These are phyloP conservation scores for Erythrolamprus reginae DNA, from an alignment of 2,113 vertebrate species.

Conservation along the genomic window DNA sequence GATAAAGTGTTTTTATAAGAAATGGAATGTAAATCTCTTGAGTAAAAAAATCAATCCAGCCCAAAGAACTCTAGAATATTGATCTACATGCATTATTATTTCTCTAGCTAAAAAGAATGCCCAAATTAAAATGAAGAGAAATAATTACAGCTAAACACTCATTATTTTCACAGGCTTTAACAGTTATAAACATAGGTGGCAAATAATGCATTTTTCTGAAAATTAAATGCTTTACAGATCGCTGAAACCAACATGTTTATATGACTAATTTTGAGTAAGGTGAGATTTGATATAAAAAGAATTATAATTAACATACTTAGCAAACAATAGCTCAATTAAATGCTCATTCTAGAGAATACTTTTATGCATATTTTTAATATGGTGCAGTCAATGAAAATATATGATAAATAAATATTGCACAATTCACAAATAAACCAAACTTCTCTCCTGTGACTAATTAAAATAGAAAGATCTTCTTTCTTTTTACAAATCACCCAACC, in stretches of 20 bases:
- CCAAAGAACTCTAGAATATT: constrained; percentile 62
- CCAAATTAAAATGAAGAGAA: constrained; percentile 41
- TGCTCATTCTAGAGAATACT: background rate
- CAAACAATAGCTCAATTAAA: background rate
- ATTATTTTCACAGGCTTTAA: constrained; percentile 43
- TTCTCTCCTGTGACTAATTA: background rate
- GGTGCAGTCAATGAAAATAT: background rate
- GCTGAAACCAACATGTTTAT: constrained; percentile 9
- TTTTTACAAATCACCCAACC: background rate
- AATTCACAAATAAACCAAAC: background rate
- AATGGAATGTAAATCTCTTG: constrained; percentile 70
- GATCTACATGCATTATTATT: constrained; percentile 67
- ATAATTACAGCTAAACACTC: constrained; percentile 44
- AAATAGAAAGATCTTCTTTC: background rate
- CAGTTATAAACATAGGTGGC: constrained; percentile 41
- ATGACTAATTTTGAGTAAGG: background rate
- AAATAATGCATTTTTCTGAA: constrained; percentile 32
- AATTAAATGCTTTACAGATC: background rate
- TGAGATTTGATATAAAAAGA: background rate
- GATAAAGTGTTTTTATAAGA: constrained; percentile 71
- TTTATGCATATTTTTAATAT: constrained; percentile 13
- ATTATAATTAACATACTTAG: background rate
- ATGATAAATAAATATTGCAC: background rate
- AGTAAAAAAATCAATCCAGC: constrained; percentile 69
- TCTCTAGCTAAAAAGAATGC: constrained; percentile 62